Conservation (phyloP, 2,797 vertebrate genomes). For the Coluber constrictor region DNA sequence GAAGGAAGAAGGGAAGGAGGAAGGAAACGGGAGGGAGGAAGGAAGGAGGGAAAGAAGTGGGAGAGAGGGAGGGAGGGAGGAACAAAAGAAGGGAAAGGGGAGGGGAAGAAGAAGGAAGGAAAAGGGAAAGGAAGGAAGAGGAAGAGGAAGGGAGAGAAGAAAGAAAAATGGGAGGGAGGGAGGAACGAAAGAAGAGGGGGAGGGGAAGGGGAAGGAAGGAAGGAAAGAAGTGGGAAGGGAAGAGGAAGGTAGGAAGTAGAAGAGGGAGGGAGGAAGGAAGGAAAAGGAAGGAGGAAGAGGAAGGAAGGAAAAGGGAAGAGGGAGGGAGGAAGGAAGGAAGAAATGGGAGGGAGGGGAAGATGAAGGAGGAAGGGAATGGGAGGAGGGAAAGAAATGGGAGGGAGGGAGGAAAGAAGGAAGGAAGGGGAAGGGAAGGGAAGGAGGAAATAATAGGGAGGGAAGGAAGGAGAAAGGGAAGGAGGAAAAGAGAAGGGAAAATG, state of each 20-base stretch:
- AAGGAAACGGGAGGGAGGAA: background rate
- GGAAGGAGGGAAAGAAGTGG: background rate
- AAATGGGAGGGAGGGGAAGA: accelerated
- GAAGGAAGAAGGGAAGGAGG: background rate
- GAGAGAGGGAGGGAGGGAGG: accelerated
- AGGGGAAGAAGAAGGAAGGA: too few species aligned
- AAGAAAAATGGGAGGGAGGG: background rate
- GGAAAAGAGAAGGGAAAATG: too few species aligned
- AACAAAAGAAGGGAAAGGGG: too few species aligned
- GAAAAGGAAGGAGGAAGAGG: too few species aligned
- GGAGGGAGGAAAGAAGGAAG: too few species aligned
- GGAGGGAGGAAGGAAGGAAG: too few species aligned
- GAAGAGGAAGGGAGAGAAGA: too few species aligned
- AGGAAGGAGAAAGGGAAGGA: background rate
- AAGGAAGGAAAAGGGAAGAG: too few species aligned
- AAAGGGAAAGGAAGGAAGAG: accelerated
- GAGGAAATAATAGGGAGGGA: accelerated
- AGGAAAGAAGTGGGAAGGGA: accelerated
- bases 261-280: too few species aligned
- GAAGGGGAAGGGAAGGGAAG: background rate
- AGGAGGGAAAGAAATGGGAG: accelerated
- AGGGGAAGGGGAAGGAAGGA: too few species aligned
- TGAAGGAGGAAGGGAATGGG: too few species aligned
- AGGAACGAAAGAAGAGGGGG: background rate
- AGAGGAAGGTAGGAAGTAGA: too few species aligned